Evolutionary conservation across 1,140 invertebrate genomes (phyloP), one percentile per base, ranked within the genome.

Genomic region (Hormaphis cornu): DNA sequence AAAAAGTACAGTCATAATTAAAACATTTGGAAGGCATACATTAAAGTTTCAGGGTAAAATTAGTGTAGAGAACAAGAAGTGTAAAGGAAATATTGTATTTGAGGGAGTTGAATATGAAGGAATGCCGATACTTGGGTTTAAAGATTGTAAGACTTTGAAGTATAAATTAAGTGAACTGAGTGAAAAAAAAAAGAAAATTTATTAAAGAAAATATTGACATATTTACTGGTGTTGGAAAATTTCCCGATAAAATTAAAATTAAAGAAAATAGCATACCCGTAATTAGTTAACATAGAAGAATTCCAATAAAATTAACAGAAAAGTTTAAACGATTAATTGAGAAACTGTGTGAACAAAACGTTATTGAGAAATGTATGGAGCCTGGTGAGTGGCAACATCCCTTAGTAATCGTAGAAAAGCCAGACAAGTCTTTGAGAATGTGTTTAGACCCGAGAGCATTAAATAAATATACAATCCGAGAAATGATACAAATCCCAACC

Each of bases 391-490:
- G 77, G 78, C 74, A 74, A 26, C 73, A 75, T 33, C 76, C 76
- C 24, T 71, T 79, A 37, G 74, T 80, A 0, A 69, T 75, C 16
- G 74, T 77, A 8, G 71, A 73, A 44, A 79, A 80, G 69, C 63
- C 72, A 44, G 73, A 76, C 66, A 76, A 75, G 7, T 70, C 66
- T 42, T 66, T 77, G 8, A 70, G 66, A 69, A 69, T 69, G 22
- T 69, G 66, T 37, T 53, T 69, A 50, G 66, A 69, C 35, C 66
- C 66, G n/a, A 46, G 35, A 28, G 44, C 3, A 16, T 69, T 69
- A 69, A 69, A 69, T 37, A 46, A 22, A 20, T 50, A 30, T 35
- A 52, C 37, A 40, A 14, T 40, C 37, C 7, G 37, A 14, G 37
- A 40, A 40, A 40, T 40, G 37, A 14, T 40, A 40, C 37, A 40